These are phyloP conservation scores for Channa argus DNA, from an alignment of 2,113 vertebrate species.

Conservation along the genomic window DNA sequence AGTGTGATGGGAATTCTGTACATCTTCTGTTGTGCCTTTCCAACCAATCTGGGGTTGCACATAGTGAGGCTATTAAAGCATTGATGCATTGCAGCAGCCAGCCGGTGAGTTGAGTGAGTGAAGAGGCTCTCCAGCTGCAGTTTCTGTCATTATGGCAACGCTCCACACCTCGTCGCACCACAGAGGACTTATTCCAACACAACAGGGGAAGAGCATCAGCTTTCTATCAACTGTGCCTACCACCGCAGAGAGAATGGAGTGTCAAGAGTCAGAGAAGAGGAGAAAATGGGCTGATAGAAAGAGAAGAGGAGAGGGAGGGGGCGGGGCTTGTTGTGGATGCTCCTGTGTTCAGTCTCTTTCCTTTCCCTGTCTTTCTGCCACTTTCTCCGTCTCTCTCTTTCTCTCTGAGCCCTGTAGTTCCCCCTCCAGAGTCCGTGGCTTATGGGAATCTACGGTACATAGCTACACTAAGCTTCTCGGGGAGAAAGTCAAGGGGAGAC, in stretches of 20 bases:
- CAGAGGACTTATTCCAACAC: constrained; percentile 71
- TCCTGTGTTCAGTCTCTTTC: constrained; percentile 28
- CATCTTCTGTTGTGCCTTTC: constrained; percentile 42
- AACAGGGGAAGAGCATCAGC: constrained; percentile 64
- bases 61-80: constrained; percentile 52
- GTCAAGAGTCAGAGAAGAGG: constrained; percentile 64
- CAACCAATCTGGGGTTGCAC: constrained; percentile 51
- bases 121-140: constrained; percentile 71
- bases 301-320: constrained; percentile 39
- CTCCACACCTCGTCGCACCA: constrained; percentile 67
- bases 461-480: constrained; percentile 58
- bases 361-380: constrained; percentile 8
- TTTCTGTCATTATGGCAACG: constrained; percentile 65
- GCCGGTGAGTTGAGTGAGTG: constrained; percentile 56
- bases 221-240: constrained; percentile 61
- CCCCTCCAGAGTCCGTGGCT: constrained; percentile 56
- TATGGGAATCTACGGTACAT: constrained; percentile 62
- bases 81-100: constrained; percentile 69
- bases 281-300: constrained; percentile 60
- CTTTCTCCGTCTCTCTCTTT: neutral
- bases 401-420: constrained; percentile 34
- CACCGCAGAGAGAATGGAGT: constrained; percentile 57
- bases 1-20: constrained; percentile 22
- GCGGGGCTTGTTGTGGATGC: constrained; percentile 54
- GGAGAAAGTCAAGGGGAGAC: constrained; percentile 70